These are phyloP conservation scores for Anthopleura xanthogrammica DNA, from an alignment of 92 coral and sea anemone species.

Conservation along the genomic window DNA sequence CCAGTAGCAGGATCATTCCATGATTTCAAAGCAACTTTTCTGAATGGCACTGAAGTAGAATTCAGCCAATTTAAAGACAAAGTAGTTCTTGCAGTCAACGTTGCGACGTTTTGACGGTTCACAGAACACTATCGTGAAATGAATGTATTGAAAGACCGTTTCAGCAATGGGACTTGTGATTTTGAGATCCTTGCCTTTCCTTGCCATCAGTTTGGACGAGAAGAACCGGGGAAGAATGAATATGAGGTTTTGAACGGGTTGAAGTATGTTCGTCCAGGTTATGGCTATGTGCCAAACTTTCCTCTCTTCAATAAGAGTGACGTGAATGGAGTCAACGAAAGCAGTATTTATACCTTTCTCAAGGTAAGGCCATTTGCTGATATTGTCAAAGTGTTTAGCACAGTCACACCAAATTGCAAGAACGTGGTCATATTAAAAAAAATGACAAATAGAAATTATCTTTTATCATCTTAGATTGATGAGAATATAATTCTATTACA, in stretches of 20 bases:
- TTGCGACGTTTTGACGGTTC: slow-evolving; percentile 76
- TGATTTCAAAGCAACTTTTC: slow-evolving; percentile 45
- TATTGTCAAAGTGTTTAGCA: no score
- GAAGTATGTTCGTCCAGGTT: slow-evolving; percentile 77
- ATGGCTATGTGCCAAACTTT: slow-evolving; percentile 54
- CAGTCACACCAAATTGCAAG: no score
- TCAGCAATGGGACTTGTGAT: slow-evolving; percentile 54
- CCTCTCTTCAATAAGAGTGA: slow-evolving; percentile 61
- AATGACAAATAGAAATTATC: no score
- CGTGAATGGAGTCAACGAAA: slow-evolving; percentile 73
- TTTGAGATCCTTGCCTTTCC: slow-evolving; percentile 68
- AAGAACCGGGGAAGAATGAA: slow-evolving; percentile 74
- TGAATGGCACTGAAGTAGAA: slow-evolving; percentile 37
- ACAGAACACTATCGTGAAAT: slow-evolving; percentile 70
- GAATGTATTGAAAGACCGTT: slow-evolving; percentile 64
- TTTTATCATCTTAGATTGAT: no score
- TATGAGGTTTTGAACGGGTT: slow-evolving; percentile 71
- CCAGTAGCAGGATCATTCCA: slow-evolving; percentile 42
- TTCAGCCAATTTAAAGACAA: slow-evolving; percentile 41
- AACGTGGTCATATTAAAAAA: no score
- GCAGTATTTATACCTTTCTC: slow-evolving; percentile 56
- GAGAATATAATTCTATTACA: no score
- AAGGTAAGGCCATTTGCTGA: slow-evolving; percentile 46
- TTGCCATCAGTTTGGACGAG: slow-evolving; percentile 77
- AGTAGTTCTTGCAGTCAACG: slow-evolving; percentile 61